phyloP scores from a whole-genome alignment of 2,797 vertebrate species.

The Psittacula derbiana region DNA sequence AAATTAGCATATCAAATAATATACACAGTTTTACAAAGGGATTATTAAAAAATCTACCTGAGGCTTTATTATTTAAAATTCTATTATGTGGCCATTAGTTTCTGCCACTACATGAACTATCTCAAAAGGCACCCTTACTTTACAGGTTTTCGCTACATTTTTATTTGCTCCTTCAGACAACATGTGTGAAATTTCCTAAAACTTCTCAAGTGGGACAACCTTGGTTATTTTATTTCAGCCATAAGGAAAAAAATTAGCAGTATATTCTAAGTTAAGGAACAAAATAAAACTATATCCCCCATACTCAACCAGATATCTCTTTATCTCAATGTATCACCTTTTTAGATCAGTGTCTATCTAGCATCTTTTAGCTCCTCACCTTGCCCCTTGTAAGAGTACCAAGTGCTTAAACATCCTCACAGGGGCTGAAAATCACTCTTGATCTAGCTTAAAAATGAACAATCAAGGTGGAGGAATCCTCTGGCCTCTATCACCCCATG shows the following conservation, averaged over 20 bases:
- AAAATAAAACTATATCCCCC: not conserved
- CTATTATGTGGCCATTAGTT: not conserved
- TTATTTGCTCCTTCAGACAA: not conserved
- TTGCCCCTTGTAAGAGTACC: not conserved
- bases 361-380: not conserved
- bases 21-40: not conserved
- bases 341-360: not conserved
- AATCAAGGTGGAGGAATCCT: not conserved
- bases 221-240: not conserved
- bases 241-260: not conserved
- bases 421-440: not conserved
- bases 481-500: not conserved
- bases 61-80: not conserved
- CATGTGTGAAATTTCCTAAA: not conserved
- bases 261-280: not conserved
- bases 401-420: not conserved
- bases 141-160: not conserved
- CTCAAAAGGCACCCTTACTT: not conserved
- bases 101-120: not conserved
- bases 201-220: not conserved
- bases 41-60: not conserved
- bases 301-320: not conserved
- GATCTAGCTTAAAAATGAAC: not conserved
- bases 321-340: not conserved
- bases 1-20: not conserved